A percentile compares a stretch with the other conserved stretches of the same genome.
These are phyloP conservation scores for Globicephala melas DNA, from an alignment of 2,113 vertebrate genomes.

Conservation along the genomic window DNA sequence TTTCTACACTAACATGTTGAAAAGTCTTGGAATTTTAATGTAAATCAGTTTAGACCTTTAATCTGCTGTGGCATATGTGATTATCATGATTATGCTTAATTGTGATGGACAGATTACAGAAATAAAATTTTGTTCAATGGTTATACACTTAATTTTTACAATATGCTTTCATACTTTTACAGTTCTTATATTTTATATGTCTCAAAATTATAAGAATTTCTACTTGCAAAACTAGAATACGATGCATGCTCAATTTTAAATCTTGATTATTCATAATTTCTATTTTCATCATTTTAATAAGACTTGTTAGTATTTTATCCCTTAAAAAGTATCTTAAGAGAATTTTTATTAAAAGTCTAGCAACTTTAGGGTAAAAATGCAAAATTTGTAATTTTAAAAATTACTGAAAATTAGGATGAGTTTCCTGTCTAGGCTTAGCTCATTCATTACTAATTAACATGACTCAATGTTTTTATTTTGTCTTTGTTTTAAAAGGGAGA, in stretches of 20 bases:
- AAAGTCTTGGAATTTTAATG: neutral
- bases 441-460: neutral
- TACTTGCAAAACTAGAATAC: neutral
- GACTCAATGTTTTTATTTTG: neutral
- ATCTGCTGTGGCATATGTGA: neutral
- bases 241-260: neutral
- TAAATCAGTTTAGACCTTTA: conserved; percentile 7
- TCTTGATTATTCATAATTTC: neutral
- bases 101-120: neutral
- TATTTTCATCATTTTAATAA: conserved; percentile 15
- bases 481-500: conserved; percentile 88
- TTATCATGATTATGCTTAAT: neutral
- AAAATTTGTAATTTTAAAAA: neutral
- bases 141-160: conserved; percentile 24
- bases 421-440: neutral
- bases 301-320: neutral
- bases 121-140: neutral
- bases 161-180: neutral
- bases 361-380: neutral
- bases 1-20: neutral
- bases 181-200: neutral
- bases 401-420: neutral
- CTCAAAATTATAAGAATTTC: neutral
- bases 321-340: neutral
- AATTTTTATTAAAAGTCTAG: neutral